These are phyloP conservation scores for Tribolium madens DNA, from an alignment of 1,140 invertebrate genomes.

Conservation along the genomic window DNA sequence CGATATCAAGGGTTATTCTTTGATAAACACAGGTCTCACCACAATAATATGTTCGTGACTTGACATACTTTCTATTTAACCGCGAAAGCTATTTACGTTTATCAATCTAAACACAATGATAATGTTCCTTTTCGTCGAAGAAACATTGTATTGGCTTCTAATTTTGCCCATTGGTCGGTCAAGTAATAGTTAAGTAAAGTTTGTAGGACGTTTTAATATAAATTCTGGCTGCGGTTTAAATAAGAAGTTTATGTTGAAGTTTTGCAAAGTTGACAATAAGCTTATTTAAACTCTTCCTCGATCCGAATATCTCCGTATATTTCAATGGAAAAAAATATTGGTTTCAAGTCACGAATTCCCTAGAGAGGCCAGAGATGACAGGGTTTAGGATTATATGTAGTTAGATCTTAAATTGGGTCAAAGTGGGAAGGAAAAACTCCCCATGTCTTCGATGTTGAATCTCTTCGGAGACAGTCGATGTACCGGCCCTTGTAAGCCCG, in stretches of 20 bases:
- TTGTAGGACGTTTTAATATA: conserved; percentile 6
- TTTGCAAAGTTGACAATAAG: conserved; percentile 26
- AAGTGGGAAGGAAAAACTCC: conserved; percentile 39
- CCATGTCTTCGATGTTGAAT: conserved; percentile 30
- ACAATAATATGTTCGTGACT: conserved; percentile 38
- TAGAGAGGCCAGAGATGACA: conserved; percentile 21
- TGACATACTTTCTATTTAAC: conserved; percentile 39
- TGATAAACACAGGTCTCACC: conserved; percentile 10
- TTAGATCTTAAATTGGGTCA: conserved; percentile 39
- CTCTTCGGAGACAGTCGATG: conserved; percentile 33
- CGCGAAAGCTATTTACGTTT: conserved; percentile 39
- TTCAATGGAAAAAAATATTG: conserved; percentile 44
- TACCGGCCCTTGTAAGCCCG: conserved; percentile 47
- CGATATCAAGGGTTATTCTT: conserved; percentile 24
- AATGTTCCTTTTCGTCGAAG: neutral
- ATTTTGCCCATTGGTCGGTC: neutral
- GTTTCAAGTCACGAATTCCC: conserved; percentile 41
- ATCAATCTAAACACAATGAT: conserved; percentile 38
- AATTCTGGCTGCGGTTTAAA: conserved; percentile 22
- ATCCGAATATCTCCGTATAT: conserved; percentile 17
- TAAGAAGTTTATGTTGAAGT: conserved; percentile 22
- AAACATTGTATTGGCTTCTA: too few species aligned
- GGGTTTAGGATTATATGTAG: conserved; percentile 37
- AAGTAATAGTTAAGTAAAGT: neutral
- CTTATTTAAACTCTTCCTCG: conserved; percentile 29